These are phyloP conservation scores for Chinchilla lanigera DNA, from an alignment of 2,113 vertebrate genomes.

Conservation along the genomic window DNA sequence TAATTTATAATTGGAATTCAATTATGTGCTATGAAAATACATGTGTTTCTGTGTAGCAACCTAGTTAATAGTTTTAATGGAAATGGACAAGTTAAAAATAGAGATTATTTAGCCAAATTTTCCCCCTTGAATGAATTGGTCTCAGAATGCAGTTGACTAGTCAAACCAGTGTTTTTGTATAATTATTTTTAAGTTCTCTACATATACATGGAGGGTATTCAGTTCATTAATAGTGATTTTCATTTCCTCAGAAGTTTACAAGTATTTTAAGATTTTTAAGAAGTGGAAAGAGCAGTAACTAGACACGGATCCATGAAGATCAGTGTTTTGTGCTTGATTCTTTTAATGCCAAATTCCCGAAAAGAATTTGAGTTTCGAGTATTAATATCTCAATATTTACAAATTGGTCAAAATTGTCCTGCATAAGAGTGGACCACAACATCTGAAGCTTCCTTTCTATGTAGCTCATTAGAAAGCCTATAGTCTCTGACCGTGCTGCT, in stretches of 20 bases:
- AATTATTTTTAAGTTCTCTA: background rate
- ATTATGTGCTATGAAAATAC: background rate
- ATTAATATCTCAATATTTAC: background rate
- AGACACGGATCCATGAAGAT: background rate
- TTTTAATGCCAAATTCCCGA: background rate
- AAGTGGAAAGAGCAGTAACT: background rate
- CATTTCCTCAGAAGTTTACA: background rate
- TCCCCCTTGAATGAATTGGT: background rate
- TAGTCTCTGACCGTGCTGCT: background rate
- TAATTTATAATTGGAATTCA: slow-evolving; percentile 8
- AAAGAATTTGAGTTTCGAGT: background rate
- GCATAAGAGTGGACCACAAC: background rate
- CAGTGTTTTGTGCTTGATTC: background rate
- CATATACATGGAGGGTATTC: background rate
- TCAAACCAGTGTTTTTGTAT: background rate
- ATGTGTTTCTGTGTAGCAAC: background rate
- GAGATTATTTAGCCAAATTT: background rate
- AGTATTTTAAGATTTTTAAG: slow-evolving; percentile 12
- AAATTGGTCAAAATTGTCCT: background rate
- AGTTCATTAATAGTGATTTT: background rate
- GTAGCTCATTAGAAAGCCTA: background rate
- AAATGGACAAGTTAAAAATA: background rate
- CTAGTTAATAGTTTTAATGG: background rate
- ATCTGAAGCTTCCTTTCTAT: background rate
- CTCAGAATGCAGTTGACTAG: background rate